Percentiles rank a stretch among this genome's conserved stretches.
Evolutionary conservation across 1,140 invertebrate species (phyloP).

Genomic region (Harlomillsia oculata): DNA sequence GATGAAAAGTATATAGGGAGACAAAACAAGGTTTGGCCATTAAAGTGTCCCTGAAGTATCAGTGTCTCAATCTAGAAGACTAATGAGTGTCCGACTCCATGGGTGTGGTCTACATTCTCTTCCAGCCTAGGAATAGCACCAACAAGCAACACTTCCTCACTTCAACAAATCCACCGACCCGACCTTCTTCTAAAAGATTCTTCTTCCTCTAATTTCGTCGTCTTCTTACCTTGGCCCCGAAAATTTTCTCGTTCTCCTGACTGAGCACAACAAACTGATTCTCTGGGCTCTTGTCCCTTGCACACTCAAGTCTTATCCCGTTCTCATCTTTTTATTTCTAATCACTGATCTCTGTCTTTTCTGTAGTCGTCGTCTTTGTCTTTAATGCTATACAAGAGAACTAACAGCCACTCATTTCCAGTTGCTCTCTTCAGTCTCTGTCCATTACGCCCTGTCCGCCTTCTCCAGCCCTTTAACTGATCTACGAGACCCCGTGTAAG

Average conservation of each 20-base stretch:
- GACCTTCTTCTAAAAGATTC: too few species aligned
- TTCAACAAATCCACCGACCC: slow-evolving; percentile 5
- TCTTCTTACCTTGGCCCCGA: too few species aligned
- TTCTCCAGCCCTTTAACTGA: too few species aligned
- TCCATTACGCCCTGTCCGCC: too few species aligned
- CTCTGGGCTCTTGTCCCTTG: background rate
- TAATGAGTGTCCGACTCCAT: slow-evolving; percentile 36
- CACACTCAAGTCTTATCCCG: slow-evolving; percentile 1
- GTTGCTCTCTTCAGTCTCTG: too few species aligned
- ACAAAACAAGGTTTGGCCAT: slow-evolving; percentile 34
- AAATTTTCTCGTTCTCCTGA: background rate
- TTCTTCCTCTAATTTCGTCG: background rate
- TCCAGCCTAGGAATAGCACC: slow-evolving; percentile 18
- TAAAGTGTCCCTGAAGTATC: slow-evolving; percentile 37
- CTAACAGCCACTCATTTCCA: too few species aligned
- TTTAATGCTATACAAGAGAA: too few species aligned
- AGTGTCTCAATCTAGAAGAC: slow-evolving; percentile 36
- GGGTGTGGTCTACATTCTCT: slow-evolving; percentile 33
- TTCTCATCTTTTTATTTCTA: slow-evolving; percentile 12
- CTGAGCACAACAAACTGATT: background rate
- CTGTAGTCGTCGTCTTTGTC: too few species aligned
- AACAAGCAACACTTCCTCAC: slow-evolving; percentile 15
- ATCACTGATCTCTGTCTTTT: slow-evolving; percentile 12
- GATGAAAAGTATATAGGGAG: slow-evolving; percentile 29
- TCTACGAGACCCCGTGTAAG: too few species aligned